These are phyloP conservation scores for Halcyon malimbica DNA, from an alignment of 2,113 vertebrate species.

Conservation along the genomic window DNA sequence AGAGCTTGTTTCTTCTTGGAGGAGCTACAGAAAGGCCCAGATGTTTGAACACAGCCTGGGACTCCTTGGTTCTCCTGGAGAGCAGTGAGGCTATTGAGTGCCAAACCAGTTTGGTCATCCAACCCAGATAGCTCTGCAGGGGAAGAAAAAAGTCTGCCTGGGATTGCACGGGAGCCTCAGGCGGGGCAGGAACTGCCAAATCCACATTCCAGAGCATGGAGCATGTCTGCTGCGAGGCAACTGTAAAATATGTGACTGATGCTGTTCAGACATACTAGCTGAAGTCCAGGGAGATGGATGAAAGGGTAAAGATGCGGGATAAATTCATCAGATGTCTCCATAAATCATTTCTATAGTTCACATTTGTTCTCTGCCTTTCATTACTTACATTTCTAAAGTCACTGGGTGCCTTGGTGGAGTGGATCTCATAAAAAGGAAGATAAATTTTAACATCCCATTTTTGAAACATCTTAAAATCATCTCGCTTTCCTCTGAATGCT, in stretches of 20 bases:
- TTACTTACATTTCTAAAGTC: conserved; percentile 57
- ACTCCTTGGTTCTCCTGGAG: not conserved
- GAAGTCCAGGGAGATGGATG: conserved; percentile 30
- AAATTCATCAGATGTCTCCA: conserved; percentile 60
- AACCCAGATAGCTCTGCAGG: not conserved
- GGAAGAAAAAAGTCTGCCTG: not conserved
- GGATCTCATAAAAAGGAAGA: conserved; percentile 55
- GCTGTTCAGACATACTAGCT: conserved; percentile 10
- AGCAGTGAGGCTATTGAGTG: not conserved
- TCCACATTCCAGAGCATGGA: conserved; percentile 14
- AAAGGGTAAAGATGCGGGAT: conserved; percentile 50
- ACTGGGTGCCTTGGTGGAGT: conserved; percentile 29
- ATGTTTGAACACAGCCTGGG: not conserved
- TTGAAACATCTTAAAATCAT: conserved; percentile 52
- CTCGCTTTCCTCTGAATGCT: conserved; percentile 35
- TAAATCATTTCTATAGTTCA: conserved; percentile 48
- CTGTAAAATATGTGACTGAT: conserved; percentile 13
- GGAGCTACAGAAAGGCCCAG: not conserved
- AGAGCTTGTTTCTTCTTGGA: not conserved
- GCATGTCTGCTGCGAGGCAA: not conserved
- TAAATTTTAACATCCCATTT: conserved; percentile 57
- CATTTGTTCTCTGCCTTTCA: conserved; percentile 53
- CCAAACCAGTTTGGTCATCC: not conserved
- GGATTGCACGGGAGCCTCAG: not conserved
- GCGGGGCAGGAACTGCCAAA: conserved; percentile 34